phyloP scores from a whole-genome alignment of 2,113 vertebrate species.

The Polyodon spathula region DNA sequence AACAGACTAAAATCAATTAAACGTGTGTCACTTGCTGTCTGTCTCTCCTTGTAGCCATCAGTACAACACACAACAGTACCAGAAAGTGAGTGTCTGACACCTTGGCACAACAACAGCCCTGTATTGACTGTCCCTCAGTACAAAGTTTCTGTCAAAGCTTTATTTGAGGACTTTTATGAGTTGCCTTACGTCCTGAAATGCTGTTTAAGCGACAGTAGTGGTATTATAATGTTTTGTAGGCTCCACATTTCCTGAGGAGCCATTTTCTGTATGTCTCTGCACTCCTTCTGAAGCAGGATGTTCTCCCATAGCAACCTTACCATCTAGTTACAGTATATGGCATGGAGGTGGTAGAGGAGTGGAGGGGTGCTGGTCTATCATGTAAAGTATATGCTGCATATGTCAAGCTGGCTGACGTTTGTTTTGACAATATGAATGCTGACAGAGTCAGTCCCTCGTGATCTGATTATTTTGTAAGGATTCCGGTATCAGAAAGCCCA shows the following conservation, averaged over 20 bases:
- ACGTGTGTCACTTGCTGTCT: constrained; percentile 31
- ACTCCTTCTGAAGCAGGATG: not conserved
- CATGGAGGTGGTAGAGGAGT: constrained; percentile 17
- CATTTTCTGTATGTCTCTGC: not conserved
- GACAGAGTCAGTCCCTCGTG: constrained; percentile 46
- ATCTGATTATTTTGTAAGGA: constrained; percentile 50
- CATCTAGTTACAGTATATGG: constrained; percentile 34
- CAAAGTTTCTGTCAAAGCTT: too few relatives aligned
- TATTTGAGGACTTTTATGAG: too few relatives aligned
- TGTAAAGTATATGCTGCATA: constrained; percentile 38
- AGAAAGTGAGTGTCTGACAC: too few relatives aligned
- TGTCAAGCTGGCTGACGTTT: constrained; percentile 52
- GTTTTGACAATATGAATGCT: constrained; percentile 59
- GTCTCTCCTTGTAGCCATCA: constrained; percentile 31
- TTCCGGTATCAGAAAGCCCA: constrained; percentile 35
- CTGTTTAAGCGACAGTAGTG: too few relatives aligned
- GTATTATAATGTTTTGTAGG: too few relatives aligned
- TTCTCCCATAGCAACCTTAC: constrained; percentile 54
- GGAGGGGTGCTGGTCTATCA: constrained; percentile 47
- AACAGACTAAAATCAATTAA: constrained; percentile 56
- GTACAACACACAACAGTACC: constrained; percentile 21
- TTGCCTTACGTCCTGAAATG: too few relatives aligned
- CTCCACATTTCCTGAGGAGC: too few relatives aligned
- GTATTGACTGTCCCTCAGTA: too few relatives aligned
- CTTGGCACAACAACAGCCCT: too few relatives aligned